Evolutionary conservation across 2,113 vertebrate species (phyloP), one percentile per base, ranked within the genome.

Genomic region (Oryzias curvinotus): DNA sequence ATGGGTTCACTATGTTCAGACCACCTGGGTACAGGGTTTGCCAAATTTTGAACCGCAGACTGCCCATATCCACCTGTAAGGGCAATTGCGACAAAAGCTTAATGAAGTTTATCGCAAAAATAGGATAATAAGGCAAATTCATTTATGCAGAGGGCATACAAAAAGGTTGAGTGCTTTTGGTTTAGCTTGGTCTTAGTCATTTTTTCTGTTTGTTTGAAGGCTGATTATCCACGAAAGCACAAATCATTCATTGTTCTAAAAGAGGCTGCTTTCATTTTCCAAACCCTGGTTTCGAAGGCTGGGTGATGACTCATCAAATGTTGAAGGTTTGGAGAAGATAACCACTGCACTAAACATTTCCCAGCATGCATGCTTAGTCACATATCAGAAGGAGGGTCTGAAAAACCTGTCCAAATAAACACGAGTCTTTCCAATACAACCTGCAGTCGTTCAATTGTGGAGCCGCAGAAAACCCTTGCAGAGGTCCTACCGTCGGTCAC

Each of bases 301-400:
- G 7, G 41, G 59, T 63, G 44, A 8, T 72, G 74, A 80, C 23
- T 80, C 80, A 82, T 75, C 30, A 80, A 48, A 63, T 53, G 53
- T 58, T 60, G 2, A 45, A 56, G 68, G 56, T 73, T 63, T 75
- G 74, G 75, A 67, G 58, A 53, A 36, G 44, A 68, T 14, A 6
- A 3, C 18, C 18, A 25, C 63, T 3, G 52, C 30, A 4, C 26
- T 13, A 41, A 55, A 55, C 18, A 54, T 45, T 75, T 85, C 74
- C 75, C 80, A 68, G 81, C 61, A 77, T 61, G 77, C 77, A 44
- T 1, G 44, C 52, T 77, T 71, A 68, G 58, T 71, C 68, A 83
- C 52, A 19, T 23, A 52, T 67, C 58, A 36, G 52, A 41, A 52
- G 56, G 68, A 76, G 68, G 72, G 62, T 69, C 52, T 57, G 45